These are phyloP conservation scores for Procavia capensis DNA, from an alignment of 2,113 vertebrate genomes.

Conservation along the genomic window DNA sequence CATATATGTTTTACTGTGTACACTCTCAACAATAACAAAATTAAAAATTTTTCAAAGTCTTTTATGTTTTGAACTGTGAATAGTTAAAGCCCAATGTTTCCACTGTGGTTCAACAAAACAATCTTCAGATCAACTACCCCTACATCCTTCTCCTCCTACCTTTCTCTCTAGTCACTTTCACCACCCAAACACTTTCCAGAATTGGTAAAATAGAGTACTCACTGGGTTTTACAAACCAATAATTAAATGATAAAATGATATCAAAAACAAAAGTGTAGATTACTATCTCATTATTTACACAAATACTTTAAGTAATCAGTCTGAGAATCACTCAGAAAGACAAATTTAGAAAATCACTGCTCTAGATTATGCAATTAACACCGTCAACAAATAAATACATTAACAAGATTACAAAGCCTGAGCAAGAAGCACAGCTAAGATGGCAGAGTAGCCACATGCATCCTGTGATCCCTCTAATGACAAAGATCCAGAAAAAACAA, in stretches of 20 bases:
- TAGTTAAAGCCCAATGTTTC: neutral
- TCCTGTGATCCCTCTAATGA: too few relatives aligned
- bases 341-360: constrained; percentile 21
- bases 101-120: constrained; percentile 14
- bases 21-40: neutral
- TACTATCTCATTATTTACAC: constrained; percentile 15
- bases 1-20: neutral
- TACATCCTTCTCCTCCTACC: neutral
- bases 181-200: neutral
- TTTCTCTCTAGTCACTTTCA: constrained; percentile 17
- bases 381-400: constrained; percentile 54
- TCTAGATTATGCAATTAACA: neutral
- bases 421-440: too few relatives aligned
- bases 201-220: neutral
- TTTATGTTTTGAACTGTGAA: neutral
- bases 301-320: neutral
- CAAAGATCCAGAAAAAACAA: too few relatives aligned
- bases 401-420: constrained; percentile 38
- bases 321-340: constrained; percentile 27
- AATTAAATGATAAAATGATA: constrained; percentile 18
- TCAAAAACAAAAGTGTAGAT: constrained; percentile 30
- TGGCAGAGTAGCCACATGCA: too few relatives aligned
- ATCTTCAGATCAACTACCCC: neutral
- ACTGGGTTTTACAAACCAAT: constrained; percentile 15
- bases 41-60: neutral